Evolutionary conservation across 2,888 invertebrate species (phyloP).

Genomic region (Allygus modestus): DNA sequence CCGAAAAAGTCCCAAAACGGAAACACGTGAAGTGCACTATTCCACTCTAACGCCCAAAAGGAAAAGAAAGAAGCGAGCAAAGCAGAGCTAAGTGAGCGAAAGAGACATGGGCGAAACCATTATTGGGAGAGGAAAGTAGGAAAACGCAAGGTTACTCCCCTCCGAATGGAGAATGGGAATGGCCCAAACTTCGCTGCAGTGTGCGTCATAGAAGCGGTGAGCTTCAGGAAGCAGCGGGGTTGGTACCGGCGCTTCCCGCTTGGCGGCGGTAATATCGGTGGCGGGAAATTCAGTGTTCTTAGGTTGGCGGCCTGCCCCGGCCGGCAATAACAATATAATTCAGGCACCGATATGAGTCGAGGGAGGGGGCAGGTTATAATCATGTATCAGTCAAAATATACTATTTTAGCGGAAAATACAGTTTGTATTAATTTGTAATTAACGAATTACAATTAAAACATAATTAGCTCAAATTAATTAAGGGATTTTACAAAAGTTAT

Average conservation of each 20-base stretch:
- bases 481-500: no score
- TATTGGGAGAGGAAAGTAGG: conserved; percentile 56
- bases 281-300: conserved; percentile 45
- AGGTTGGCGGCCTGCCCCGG: conserved; percentile 52
- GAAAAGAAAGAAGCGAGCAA: conserved; percentile 36
- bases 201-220: conserved; percentile 50
- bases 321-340: conserved; percentile 56
- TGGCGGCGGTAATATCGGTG: conserved; percentile 39
- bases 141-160: conserved; percentile 59
- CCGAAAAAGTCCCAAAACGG: background rate
- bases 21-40: conserved; percentile 3
- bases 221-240: conserved; percentile 24
- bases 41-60: conserved; percentile 42
- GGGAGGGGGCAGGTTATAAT: conserved; percentile 26
- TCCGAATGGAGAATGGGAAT: conserved; percentile 54
- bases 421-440: conserved; percentile 9
- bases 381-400: background rate
- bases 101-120: conserved; percentile 61
- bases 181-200: conserved; percentile 62
- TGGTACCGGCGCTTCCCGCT: conserved; percentile 48
- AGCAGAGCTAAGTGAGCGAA: conserved; percentile 54
- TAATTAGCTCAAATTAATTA: no score
- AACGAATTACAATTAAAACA: no score
- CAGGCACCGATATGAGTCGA: conserved; percentile 28
- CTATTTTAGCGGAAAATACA: no score